Evolutionary conservation across 2,888 invertebrate genomes (phyloP), one percentile per base, ranked within the genome.

Genomic region (Crossocerus cetratus): DNA sequence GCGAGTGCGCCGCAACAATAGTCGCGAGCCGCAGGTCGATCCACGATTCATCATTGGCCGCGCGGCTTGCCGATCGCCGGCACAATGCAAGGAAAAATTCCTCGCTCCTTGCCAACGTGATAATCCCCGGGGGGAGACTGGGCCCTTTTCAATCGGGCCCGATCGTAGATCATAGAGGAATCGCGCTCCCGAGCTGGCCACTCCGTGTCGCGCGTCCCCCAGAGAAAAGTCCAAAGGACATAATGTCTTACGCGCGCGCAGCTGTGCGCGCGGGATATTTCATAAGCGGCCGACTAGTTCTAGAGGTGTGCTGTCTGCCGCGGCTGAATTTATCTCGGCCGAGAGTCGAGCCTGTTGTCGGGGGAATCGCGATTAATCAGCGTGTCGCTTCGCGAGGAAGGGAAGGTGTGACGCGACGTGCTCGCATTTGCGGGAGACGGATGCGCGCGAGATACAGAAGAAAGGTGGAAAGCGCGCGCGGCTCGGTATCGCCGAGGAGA

Each of bases 21-120:
- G 74, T 82, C 73, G 65, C 71, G 55, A 59, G 64, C 69, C 69
- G n/a, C n/a, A n/a, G n/a, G n/a, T n/a, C 77, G 72, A 81, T 81
- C 73, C 65, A 63, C 70, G 79, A 79, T 79, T 72, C 72, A 78
- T 81, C 61, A 71, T 77, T 76, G 74, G 62, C 42, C 67, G 11
- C 5, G 32, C 32, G 67, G 72, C 72, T 69, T 80, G 78, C 61
- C 71, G 65, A 75, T 75, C 67, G 56, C 58, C 57, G 74, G 53
- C 54, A 69, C 65, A 49, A 21, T 44, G n/a, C 45, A 59, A 53
- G 32, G 66, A 72, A 66, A 71, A 79, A 72, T 75, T 74, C 56
- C 74, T 77, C 69, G 72, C 64, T 74, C 74, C 44, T 42, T 5
- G 53, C 23, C 56, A 57, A 57, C 49, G 56, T 32, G 32, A 32